phyloP scores from a whole-genome alignment of 1,140 invertebrate genomes.

The Grapholita molesta region DNA sequence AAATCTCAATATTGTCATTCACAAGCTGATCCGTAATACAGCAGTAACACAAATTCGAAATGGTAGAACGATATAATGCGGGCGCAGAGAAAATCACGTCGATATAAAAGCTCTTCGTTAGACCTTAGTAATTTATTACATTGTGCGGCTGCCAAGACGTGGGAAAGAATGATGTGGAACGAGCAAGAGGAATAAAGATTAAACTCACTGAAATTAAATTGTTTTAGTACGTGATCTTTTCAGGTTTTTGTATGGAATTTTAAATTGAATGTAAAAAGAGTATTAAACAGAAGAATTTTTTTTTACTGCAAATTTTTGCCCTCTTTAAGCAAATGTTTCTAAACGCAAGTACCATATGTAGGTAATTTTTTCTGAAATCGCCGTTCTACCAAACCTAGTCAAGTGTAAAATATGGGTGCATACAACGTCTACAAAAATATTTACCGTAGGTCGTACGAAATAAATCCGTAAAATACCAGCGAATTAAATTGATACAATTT shows the following conservation, averaged over 20 bases:
- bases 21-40: background rate
- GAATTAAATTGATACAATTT: too few species aligned
- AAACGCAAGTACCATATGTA: too few species aligned
- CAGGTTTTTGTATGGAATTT: background rate
- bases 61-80: conserved; percentile 22
- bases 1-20: background rate
- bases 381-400: too few species aligned
- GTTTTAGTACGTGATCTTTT: conserved; percentile 12
- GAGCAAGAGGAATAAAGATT: conserved; percentile 5
- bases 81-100: conserved; percentile 32
- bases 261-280: background rate
- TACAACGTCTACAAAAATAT: too few species aligned
- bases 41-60: conserved; percentile 34
- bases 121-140: conserved; percentile 52
- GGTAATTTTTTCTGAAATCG: too few species aligned
- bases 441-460: too few species aligned
- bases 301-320: too few species aligned
- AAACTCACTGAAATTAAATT: conserved; percentile 1
- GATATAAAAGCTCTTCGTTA: conserved; percentile 49
- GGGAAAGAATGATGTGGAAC: conserved; percentile 33
- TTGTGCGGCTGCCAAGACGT: conserved; percentile 43
- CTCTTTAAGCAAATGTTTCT: too few species aligned
- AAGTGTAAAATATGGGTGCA: too few species aligned
- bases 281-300: background rate
- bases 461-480: too few species aligned